Base-by-base conservation (phyloP, 92 coral and sea anemone genomes). In the Desmophyllum pertusum region DNA sequence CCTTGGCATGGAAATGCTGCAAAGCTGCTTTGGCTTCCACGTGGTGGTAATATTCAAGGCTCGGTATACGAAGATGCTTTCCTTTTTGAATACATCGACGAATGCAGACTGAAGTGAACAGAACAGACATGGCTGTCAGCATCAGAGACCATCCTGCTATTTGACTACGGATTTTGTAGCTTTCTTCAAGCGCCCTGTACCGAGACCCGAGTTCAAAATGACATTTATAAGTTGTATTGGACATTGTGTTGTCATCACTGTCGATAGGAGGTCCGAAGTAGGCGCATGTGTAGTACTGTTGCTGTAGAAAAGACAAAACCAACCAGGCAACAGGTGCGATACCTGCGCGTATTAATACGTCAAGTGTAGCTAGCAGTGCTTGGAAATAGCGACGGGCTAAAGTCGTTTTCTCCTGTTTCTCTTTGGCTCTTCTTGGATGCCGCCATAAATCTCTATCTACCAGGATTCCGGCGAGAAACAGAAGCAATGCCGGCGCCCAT, bases 281-380 rank as follows among this genome's bases (percentile, higher is more conserved):
- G 1, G 90, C 88, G 69, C 93, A 90, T 4, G 88, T 70, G 55
- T 79, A 90, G 70, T 85, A 90, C 11, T 82, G 78, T 31, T 90
- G 84, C 35, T 77, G 90, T 18, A 90, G 86, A 81, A 90, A 83
- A 17, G 93, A 90, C 9, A 90, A 42, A 38, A 86, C 76, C n/a
- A 90, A 76, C 93, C 93, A 90, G 6, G 75, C 75, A 23, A 70
- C 25, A 6, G 93, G 93, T 6, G 93, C 81, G 14, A 85, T 35
- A 15, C 62, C 25, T 19, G 93, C 90, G 25, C 83, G 79, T 63
- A 65, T n/a, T 4, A 86, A 27, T 39, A 90, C 75, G 9, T 81
- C 88, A 1, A 82, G 35, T 6, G 84, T 15, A 7, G 21, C 6
- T 11, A 72, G 23, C 14, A 85, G 3, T 2, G 37, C 36, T 40